Conservation (phyloP, 2,797 vertebrate species). For the Tokudaia tokunoshimensis region DNA sequence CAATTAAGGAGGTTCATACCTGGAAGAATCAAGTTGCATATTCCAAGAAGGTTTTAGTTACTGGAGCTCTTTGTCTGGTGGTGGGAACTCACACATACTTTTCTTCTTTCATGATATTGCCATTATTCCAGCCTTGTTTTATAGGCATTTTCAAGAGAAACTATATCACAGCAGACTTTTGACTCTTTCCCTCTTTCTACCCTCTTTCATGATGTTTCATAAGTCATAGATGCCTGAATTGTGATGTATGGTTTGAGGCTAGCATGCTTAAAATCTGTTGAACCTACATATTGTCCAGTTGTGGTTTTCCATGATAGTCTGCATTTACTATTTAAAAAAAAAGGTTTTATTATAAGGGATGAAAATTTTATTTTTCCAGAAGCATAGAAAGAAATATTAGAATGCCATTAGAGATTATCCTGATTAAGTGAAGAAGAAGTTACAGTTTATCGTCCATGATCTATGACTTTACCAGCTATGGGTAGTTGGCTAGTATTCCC, state of each 20-base stretch:
- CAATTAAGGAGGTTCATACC: too few species aligned
- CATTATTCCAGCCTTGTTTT: neutral
- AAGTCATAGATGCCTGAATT: neutral
- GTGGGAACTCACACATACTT: neutral
- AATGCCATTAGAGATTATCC: neutral
- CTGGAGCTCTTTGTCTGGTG: too few species aligned
- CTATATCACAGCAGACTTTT: neutral
- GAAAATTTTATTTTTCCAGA: neutral
- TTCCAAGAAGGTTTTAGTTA: too few species aligned
- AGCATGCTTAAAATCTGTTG: too few species aligned
- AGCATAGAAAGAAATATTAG: neutral
- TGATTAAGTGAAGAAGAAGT: neutral
- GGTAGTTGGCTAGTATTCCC: neutral
- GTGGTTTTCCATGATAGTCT: neutral
- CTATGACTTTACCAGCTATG: neutral
- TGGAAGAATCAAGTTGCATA: too few species aligned
- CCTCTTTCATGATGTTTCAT: neutral
- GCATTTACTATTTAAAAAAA: neutral
- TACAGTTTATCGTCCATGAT: too few species aligned
- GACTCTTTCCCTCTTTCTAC: neutral
- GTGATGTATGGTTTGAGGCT: neutral
- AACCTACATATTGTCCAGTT: neutral
- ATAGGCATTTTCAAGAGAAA: neutral
- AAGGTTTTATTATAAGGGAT: neutral
- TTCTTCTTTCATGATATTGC: too few species aligned